A percentile compares a stretch with the other conserved stretches of the same genome.
Evolutionary conservation across 92 coral and sea anemone species (phyloP).

Genomic region (Parazoanthus atlanticus): DNA sequence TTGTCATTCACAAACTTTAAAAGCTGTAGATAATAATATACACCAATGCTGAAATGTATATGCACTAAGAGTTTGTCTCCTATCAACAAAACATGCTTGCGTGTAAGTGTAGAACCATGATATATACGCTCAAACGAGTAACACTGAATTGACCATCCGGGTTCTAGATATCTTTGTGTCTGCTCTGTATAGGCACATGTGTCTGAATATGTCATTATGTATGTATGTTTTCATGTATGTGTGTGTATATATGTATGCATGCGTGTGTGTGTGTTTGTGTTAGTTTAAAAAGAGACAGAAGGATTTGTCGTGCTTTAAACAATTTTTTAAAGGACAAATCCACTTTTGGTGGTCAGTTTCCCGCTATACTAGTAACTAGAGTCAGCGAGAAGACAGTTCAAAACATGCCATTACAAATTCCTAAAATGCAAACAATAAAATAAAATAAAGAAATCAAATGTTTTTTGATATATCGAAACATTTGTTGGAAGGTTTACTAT

Average conservation of each 20-base stretch:
- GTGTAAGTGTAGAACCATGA: not conserved
- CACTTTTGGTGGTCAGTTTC: not conserved
- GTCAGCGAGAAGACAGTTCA: too few relatives aligned
- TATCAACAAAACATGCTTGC: not conserved
- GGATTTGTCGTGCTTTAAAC: too few relatives aligned
- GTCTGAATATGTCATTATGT: not conserved
- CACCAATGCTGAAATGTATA: not conserved
- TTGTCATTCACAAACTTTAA: too few relatives aligned
- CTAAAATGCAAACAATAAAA: not conserved
- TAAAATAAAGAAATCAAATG: not conserved
- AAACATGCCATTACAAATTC: not conserved
- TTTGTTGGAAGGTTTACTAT: not conserved
- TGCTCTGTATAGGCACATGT: not conserved
- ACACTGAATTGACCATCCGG: too few relatives aligned
- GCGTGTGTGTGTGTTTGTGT: not conserved
- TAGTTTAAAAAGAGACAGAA: too few relatives aligned
- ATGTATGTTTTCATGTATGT: not conserved
- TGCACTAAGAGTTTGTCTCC: not conserved
- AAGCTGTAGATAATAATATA: too few relatives aligned
- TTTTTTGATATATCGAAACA: not conserved
- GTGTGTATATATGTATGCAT: not conserved
- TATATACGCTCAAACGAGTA: too few relatives aligned
- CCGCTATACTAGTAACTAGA: not conserved
- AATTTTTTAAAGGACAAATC: too few relatives aligned
- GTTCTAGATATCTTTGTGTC: not conserved